phyloP scores from a whole-genome alignment of 2,797 vertebrate species.

The Silurus aristotelis region DNA sequence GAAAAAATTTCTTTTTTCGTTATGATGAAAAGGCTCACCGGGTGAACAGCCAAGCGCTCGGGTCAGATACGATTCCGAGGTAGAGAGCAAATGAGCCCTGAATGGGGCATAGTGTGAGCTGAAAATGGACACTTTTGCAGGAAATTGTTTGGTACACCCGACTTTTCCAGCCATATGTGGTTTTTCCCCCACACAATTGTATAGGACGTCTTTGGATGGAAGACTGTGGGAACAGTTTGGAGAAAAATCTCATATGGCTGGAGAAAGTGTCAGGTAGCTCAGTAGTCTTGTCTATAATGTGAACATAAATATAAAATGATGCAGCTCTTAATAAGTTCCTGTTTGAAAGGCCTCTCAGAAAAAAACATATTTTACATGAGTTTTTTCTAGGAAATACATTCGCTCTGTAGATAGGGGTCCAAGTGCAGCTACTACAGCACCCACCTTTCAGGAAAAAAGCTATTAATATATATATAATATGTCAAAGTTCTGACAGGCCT shows the following conservation, averaged over 20 bases:
- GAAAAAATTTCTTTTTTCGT: constrained; percentile 11
- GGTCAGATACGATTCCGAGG: constrained; percentile 7
- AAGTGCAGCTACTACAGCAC: not conserved
- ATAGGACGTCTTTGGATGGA: too few species aligned
- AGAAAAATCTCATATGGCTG: too few species aligned
- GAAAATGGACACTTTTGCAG: not conserved
- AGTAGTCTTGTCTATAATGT: not conserved
- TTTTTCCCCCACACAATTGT: too few species aligned
- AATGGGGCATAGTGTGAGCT: not conserved
- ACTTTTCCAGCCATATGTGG: not conserved
- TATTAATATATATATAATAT: not conserved
- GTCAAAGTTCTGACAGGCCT: not conserved
- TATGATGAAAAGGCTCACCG: constrained; percentile 4
- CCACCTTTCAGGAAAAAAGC: not conserved
- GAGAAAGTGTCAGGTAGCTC: too few species aligned
- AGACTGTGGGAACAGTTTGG: too few species aligned
- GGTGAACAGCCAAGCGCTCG: not conserved
- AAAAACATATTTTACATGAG: not conserved
- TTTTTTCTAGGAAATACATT: not conserved
- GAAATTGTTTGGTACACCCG: not conserved
- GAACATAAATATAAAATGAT: not conserved
- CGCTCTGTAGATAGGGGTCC: not conserved
- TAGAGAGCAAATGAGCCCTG: not conserved
- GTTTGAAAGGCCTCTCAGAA: not conserved
- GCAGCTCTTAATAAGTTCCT: not conserved